phyloP scores from a whole-genome alignment of 2,888 invertebrate genomes.

The Agrotis clavis region DNA sequence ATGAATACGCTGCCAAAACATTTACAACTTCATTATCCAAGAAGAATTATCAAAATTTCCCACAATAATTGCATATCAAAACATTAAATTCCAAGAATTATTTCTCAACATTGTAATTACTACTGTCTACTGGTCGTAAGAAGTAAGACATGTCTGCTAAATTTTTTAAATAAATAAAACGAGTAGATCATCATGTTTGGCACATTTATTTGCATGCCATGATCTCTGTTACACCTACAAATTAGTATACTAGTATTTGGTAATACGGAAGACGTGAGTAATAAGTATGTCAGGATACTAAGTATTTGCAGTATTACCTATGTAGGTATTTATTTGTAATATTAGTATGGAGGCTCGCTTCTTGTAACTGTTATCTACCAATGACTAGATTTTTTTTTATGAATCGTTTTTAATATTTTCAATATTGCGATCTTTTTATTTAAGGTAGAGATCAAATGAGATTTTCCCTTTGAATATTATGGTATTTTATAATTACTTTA shows the following conservation, averaged over 20 bases:
- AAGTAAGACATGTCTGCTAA: slow-evolving; percentile 26
- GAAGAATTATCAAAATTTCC: background rate
- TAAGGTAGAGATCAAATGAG: too few species aligned
- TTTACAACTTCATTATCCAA: background rate
- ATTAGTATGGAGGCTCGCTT: background rate
- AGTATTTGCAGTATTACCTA: slow-evolving; percentile 7
- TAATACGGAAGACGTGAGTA: slow-evolving; percentile 26
- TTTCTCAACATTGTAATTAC: slow-evolving; percentile 33
- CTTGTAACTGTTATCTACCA: background rate
- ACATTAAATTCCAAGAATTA: background rate
- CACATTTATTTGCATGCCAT: slow-evolving; percentile 40
- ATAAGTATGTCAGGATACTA: slow-evolving; percentile 3
- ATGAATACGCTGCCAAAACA: background rate
- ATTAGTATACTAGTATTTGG: slow-evolving; percentile 37
- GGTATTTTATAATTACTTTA: too few species aligned
- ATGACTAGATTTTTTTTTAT: background rate
- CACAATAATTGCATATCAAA: background rate
- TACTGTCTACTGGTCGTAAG: background rate
- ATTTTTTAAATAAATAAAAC: slow-evolving; percentile 55
- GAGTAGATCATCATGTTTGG: slow-evolving; percentile 35
- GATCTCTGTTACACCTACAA: slow-evolving; percentile 40
- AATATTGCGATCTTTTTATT: too few species aligned
- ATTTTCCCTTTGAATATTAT: too few species aligned
- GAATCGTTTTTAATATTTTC: too few species aligned
- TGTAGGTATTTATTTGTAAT: background rate